Evolutionary conservation across 1,140 invertebrate genomes (phyloP), one percentile per base, ranked within the genome.

Genomic region (Drosophila serrata): DNA sequence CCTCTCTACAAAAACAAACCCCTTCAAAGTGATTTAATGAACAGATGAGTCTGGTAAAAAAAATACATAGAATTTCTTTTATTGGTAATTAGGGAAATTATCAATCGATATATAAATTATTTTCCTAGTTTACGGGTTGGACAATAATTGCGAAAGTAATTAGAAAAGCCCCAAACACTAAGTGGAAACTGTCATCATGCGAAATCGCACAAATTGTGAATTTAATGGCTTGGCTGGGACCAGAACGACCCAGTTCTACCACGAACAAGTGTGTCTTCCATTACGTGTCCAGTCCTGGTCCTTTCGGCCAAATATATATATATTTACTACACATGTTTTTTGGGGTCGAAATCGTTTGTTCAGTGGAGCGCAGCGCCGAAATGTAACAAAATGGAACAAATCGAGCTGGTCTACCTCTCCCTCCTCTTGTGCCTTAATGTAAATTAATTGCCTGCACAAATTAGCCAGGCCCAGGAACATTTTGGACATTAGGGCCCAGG

Each of bases 381-480:
- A 72, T 76, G 82, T 67, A 76, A 87, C 82, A 75, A 87, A 86
- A 87, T 75, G 69, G 67, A 74, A 87, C 82, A 88, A 87, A 88
- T 86, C 75, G 75, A 49, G 39, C 40, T 19, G 31, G 31, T 3
- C 51, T 29, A 11, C 31, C 27, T 40, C 24, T 6, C 3, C 15
- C 33, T 7, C n/a, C 11, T 6, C 33, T n/a, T 2, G 8, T 19
- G 49, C 46, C 7, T 42, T 70, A 90, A 88, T 88, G 80, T 88
- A 88, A 88, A 88, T 88, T 88, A 88, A 88, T 88, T 88, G 84
- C 84, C 79, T 67, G 85, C 79, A 81, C 80, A 88, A 88, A 88
- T 88, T 88, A 88, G 84, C 73, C 84, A 73, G 79, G 59, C 65
- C 63, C 59, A 53, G 60, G 77, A 49, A 75, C 76, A 88, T 70